Evolutionary conservation across 2,888 invertebrate genomes (phyloP).

Genomic region (Xylota segnis): DNA sequence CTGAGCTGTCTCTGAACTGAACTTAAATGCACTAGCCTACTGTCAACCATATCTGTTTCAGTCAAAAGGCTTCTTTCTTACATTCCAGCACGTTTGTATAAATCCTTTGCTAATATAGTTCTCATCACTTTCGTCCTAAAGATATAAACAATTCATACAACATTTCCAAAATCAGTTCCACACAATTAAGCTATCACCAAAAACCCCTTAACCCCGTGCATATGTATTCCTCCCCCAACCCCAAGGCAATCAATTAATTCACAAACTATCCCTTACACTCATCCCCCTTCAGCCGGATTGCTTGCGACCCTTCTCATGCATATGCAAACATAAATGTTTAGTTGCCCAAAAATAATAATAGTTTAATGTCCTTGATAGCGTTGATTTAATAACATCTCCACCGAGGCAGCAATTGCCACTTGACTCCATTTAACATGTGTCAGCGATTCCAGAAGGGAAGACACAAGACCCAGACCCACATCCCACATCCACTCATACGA

Average conservation of each 20-base stretch:
- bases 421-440: constrained; percentile 83
- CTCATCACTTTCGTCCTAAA: neutral
- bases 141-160: constrained; percentile 36
- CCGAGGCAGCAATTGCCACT: constrained; percentile 79
- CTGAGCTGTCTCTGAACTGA: no score
- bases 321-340: constrained; percentile 82
- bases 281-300: neutral
- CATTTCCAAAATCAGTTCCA: constrained; percentile 49
- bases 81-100: no score
- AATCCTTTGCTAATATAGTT: no score
- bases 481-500: constrained; percentile 3
- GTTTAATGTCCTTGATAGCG: constrained; percentile 80
- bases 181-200: constrained; percentile 68
- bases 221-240: constrained; percentile 11
- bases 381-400: constrained; percentile 79
- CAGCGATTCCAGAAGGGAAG: constrained; percentile 81
- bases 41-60: no score
- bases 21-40: no score
- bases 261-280: constrained; percentile 52
- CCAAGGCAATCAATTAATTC: constrained; percentile 69
- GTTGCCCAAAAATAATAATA: constrained; percentile 78
- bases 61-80: no score
- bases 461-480: neutral
- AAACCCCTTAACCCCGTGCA: constrained; percentile 11
- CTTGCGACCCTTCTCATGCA: constrained; percentile 54